A percentile compares a stretch with the other conserved stretches of the same genome.
Conservation (phyloP, 2,797 vertebrate species). For the Parambassis ranga region DNA sequence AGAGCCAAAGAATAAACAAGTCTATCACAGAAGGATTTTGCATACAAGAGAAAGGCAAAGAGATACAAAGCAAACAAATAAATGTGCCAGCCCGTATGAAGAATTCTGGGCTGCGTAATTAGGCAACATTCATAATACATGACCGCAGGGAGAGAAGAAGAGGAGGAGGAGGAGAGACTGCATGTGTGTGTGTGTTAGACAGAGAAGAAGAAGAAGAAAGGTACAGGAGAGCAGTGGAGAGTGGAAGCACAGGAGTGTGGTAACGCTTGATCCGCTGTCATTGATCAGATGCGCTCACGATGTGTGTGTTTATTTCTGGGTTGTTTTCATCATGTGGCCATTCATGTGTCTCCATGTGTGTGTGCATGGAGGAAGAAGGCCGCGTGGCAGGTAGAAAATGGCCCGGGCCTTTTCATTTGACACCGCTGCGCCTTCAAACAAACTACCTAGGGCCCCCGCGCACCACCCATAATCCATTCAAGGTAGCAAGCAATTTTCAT, state of each 20-base stretch:
- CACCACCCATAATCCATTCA: slow-evolving; percentile 83
- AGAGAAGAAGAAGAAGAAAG: slow-evolving; percentile 25
- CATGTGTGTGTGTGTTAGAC: too few species aligned
- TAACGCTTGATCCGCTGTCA: slow-evolving; percentile 50
- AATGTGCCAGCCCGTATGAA: slow-evolving; percentile 70
- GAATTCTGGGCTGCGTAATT: slow-evolving; percentile 76
- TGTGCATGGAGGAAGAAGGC: slow-evolving; percentile 63
- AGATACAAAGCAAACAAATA: slow-evolving; percentile 77
- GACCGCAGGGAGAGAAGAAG: slow-evolving; percentile 52
- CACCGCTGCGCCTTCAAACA: slow-evolving; percentile 78
- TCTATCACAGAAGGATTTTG: slow-evolving; percentile 78
- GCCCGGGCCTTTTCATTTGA: slow-evolving; percentile 80
- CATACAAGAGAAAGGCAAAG: slow-evolving; percentile 76
- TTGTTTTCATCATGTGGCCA: slow-evolving; percentile 35
- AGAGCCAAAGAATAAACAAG: slow-evolving; percentile 73
- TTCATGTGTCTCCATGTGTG: slow-evolving; percentile 22
- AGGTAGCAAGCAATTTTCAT: slow-evolving; percentile 84
- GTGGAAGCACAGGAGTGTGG: slow-evolving; percentile 23
- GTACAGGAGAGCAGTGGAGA: slow-evolving; percentile 28
- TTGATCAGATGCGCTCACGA: slow-evolving; percentile 52
- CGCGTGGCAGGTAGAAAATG: slow-evolving; percentile 77
- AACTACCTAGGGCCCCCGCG: slow-evolving; percentile 75
- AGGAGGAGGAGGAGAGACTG: background rate
- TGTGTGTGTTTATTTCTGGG: slow-evolving; percentile 34
- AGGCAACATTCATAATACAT: slow-evolving; percentile 81